Evolutionary conservation across 2,888 invertebrate species (phyloP), one percentile per base, ranked within the genome.

Genomic region (Acholoe squamosa): DNA sequence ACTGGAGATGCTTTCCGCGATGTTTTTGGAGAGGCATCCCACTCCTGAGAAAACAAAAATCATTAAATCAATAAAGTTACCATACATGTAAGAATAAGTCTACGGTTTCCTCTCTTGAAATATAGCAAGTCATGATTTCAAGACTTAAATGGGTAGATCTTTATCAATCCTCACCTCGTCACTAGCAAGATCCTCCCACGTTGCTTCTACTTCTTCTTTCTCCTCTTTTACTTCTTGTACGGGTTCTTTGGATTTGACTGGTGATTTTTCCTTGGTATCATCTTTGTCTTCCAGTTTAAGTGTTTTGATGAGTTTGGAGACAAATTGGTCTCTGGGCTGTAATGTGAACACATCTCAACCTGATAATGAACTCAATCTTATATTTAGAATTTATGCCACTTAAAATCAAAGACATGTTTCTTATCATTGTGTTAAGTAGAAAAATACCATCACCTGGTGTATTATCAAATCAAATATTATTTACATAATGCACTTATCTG

Each of bases 321-420:
- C 92, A 89, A 94, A 94, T 92, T 94, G 94, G 90, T 95, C 95
- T 92, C 95, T 92, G 0, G 95, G 95, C 95, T 95, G 91, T 0
- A 31, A 84, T 10, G 33, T 5, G 28, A 14, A 1, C 10, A 43
- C 43, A 43, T 43, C 3, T 43, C 43, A 43, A 43, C 10, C 43
- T 43, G 43, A 43, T 43, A 10, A 43, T 43, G 10, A 43, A 43
- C 10, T 3, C 43, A 43, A 7, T 43, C n/a, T n/a, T n/a, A n/a
- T n/a, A n/a, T n/a, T n/a, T n/a, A n/a, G n/a, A n/a, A n/a, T n/a
- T n/a, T n/a, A n/a, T n/a, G n/a, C n/a, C n/a, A n/a, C n/a, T n/a
- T n/a, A n/a, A n/a, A n/a, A n/a, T n/a, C n/a, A n/a, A n/a, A n/a
- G n/a, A n/a, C n/a, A n/a, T n/a, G n/a, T n/a, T n/a, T n/a, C n/a